Evolutionary conservation across 2,888 invertebrate genomes (phyloP), one percentile per base, ranked within the genome.

Genomic region (Tholera decimalis): DNA sequence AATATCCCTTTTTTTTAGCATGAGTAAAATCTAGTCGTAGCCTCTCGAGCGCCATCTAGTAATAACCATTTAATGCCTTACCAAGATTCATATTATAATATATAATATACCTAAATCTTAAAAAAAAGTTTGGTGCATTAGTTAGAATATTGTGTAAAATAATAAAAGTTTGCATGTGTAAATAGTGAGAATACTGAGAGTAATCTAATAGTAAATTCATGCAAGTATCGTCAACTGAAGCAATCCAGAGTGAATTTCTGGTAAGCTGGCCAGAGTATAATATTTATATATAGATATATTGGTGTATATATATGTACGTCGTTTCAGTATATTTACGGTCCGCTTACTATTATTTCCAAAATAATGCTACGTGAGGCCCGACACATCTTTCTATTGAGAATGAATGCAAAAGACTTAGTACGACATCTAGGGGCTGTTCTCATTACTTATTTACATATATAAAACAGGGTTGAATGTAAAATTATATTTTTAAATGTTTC

Each of bases 1-100:
- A 28, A n/a, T 44, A 18, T 47, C 18, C 9, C 15, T n/a, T 26
- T 18, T n/a, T 3, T 9, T 39, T 6, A 3, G 30, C 30, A 13
- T 11, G 33, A 11, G 13, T 11, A 1, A 13, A 15, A 20, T 22
- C 0, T 2, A 4, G 0, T 35, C 15, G 35, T 20, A 28, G 47
- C 28, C 8, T 15, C 26, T 22, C 22, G 22, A 65, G 47, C 60
- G 65, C 59, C 65, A 65, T 65, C 65, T 65, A 59, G 57, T 56
- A 37, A 6, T 37, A 0, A 24, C 20, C 15, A 37, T 20, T 7
- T 22, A 37, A 9, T 24, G n/a, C 20, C 44, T n/a, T 4, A 60
- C 39, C 7, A n/a, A n/a, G n/a, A n/a, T n/a, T n/a, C n/a, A n/a
- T n/a, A n/a, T n/a, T n/a, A n/a, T n/a, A n/a, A n/a, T n/a, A n/a